Conservation (phyloP, 2,888 invertebrate genomes). For the Stomorhina lunata region DNA sequence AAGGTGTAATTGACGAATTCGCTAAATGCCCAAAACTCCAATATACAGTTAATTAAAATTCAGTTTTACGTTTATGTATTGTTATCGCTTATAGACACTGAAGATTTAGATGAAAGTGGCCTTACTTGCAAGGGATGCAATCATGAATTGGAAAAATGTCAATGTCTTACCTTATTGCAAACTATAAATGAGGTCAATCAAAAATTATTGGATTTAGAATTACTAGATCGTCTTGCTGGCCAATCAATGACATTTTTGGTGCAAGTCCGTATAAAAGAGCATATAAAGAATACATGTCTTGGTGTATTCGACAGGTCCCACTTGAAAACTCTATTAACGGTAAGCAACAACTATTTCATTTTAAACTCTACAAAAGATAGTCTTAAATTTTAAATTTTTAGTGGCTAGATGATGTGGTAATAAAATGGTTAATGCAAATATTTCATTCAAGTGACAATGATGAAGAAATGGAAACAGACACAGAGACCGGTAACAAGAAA, state of each 20-base stretch:
- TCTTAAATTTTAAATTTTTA: slow-evolving; percentile 72
- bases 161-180: slow-evolving; percentile 82
- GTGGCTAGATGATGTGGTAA: slow-evolving; percentile 93
- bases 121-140: slow-evolving; percentile 86
- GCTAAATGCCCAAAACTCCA: no score
- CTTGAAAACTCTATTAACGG: slow-evolving; percentile 87
- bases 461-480: slow-evolving; percentile 77
- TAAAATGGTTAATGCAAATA: slow-evolving; percentile 92
- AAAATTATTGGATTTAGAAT: slow-evolving; percentile 87
- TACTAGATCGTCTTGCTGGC: slow-evolving; percentile 91
- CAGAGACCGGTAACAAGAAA: slow-evolving; percentile 82
- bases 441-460: slow-evolving; percentile 84
- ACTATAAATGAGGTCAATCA: slow-evolving; percentile 88
- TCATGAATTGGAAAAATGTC: slow-evolving; percentile 83
- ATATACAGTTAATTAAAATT: no score
- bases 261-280: slow-evolving; percentile 89
- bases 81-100: slow-evolving; percentile 73
- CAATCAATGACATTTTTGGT: slow-evolving; percentile 91
- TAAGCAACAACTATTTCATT: slow-evolving; percentile 76
- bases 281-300: slow-evolving; percentile 91
- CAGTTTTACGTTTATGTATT: no score
- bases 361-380: background rate
- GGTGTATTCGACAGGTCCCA: slow-evolving; percentile 93
- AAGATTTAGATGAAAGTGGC: slow-evolving; percentile 80
- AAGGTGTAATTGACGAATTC: no score